These are phyloP conservation scores for Crossocerus cetratus DNA, from an alignment of 2,888 invertebrate species.

Conservation along the genomic window DNA sequence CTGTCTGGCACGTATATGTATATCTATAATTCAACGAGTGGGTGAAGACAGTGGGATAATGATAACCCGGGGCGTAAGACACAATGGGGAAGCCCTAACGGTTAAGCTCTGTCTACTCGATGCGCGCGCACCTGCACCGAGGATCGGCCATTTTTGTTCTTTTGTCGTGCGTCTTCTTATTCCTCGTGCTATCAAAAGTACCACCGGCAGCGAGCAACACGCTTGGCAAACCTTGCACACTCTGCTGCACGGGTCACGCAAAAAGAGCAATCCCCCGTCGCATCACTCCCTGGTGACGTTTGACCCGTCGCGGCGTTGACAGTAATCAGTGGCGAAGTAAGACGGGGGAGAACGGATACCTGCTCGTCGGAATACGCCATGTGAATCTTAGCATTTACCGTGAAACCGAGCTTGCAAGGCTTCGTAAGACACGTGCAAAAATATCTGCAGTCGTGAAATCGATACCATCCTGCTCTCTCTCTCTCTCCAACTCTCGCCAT, in stretches of 20 bases:
- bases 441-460: slow-evolving; percentile 53
- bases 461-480: slow-evolving; percentile 34
- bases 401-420: slow-evolving; percentile 13
- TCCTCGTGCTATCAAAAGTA: slow-evolving; percentile 17
- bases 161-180: slow-evolving; percentile 32
- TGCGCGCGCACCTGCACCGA: slow-evolving; percentile 48
- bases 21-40: slow-evolving; percentile 47
- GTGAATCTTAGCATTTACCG: slow-evolving; percentile 38
- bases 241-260: not conserved
- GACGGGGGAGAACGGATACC: not conserved
- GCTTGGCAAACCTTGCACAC: not conserved
- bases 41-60: slow-evolving; percentile 57
- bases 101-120: slow-evolving; percentile 15
- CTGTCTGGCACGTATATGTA: slow-evolving; percentile 27
- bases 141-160: slow-evolving; percentile 44
- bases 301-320: slow-evolving; percentile 27
- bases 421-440: slow-evolving; percentile 50
- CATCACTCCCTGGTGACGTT: slow-evolving; percentile 21
- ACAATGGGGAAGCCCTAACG: slow-evolving; percentile 45
- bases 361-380: too few species aligned
- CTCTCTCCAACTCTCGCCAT: too few species aligned
- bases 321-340: slow-evolving; percentile 12
- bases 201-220: not conserved
- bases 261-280: not conserved
- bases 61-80: slow-evolving; percentile 52